Evolutionary conservation across 2,113 vertebrate species (phyloP).

Genomic region (Phainopepla nitens): DNA sequence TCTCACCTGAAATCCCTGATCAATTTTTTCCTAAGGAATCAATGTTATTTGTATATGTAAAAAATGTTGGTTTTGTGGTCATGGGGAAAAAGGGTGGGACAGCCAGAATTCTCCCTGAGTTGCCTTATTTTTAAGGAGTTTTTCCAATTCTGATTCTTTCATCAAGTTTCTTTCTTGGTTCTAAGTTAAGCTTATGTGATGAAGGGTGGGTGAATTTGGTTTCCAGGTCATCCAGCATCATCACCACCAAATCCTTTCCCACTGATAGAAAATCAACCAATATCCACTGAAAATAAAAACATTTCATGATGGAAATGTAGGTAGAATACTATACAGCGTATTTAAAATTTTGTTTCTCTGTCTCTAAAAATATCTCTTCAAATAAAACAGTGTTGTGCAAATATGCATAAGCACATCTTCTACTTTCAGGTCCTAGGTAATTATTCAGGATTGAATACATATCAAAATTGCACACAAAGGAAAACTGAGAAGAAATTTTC

Average conservation of each 20-base stretch:
- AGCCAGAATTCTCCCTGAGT: background rate
- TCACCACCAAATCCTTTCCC: background rate
- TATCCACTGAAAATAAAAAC: rapidly evolving
- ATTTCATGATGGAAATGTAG: background rate
- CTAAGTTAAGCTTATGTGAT: background rate
- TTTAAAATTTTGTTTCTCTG: background rate
- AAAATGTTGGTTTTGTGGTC: background rate
- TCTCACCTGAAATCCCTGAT: background rate
- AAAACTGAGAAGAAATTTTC: background rate
- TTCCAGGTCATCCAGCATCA: background rate
- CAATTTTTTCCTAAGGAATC: background rate
- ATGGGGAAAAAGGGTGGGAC: background rate
- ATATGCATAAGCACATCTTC: background rate
- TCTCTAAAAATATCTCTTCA: background rate
- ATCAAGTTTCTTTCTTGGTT: background rate
- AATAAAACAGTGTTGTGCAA: background rate
- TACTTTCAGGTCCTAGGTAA: background rate
- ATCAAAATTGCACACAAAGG: rapidly evolving
- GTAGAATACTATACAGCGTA: background rate
- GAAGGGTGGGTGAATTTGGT: background rate
- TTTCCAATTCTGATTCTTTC: background rate
- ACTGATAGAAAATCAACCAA: background rate
- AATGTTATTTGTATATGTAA: background rate
- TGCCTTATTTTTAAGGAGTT: background rate
- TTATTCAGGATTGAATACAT: background rate